These are phyloP conservation scores for Callospermophilus lateralis DNA, from an alignment of 2,113 vertebrate species.

Conservation along the genomic window DNA sequence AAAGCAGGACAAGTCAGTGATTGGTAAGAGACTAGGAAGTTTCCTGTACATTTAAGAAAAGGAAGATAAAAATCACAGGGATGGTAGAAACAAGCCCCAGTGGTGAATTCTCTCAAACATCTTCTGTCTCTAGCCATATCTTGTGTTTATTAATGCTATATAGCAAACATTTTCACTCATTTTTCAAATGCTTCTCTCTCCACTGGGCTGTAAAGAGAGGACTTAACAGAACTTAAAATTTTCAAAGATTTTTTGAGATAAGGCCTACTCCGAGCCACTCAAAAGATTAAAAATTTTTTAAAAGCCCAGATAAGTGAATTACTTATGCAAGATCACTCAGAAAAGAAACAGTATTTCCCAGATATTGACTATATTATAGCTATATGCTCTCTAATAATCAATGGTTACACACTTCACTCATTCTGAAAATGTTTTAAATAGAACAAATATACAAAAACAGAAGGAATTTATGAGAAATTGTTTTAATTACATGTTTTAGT, in stretches of 20 bases:
- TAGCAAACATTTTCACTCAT: background rate
- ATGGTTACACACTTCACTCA: background rate
- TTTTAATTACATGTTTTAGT: background rate
- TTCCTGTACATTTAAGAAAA: background rate
- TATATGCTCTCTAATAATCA: background rate
- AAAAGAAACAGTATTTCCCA: background rate
- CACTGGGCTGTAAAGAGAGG: background rate
- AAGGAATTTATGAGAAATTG: slow-evolving; percentile 28
- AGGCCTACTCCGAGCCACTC: background rate
- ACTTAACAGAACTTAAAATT: slow-evolving; percentile 17
- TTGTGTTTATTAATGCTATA: background rate
- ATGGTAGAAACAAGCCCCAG: background rate
- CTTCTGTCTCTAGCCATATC: background rate
- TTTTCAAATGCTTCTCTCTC: slow-evolving; percentile 39
- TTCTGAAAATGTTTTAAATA: background rate
- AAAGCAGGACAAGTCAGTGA: background rate
- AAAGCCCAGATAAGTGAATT: background rate
- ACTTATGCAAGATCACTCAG: background rate
- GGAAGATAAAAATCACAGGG: background rate
- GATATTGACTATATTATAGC: background rate
- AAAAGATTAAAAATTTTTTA: background rate
- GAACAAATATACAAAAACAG: background rate
- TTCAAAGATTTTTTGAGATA: background rate
- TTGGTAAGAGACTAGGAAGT: background rate
- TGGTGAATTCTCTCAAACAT: slow-evolving; percentile 4